These are phyloP conservation scores for Petrocephalus sullivani DNA, from an alignment of 2,797 vertebrate genomes.

Conservation along the genomic window DNA sequence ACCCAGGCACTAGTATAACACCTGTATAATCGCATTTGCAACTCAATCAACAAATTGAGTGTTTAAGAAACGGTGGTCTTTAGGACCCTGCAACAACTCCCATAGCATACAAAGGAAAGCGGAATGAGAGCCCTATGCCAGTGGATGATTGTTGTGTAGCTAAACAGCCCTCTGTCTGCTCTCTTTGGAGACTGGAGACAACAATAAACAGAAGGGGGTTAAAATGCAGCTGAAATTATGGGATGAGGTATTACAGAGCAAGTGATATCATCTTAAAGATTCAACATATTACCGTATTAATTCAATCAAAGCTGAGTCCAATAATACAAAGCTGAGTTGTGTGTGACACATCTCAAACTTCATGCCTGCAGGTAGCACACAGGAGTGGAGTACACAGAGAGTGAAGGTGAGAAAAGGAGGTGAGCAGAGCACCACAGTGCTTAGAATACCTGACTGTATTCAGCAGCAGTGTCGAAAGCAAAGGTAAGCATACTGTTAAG, in stretches of 20 bases:
- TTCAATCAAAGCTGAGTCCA: neutral
- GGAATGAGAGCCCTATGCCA: neutral
- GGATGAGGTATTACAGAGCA: neutral
- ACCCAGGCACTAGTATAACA: neutral
- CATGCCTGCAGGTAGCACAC: neutral
- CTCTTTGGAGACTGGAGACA: neutral
- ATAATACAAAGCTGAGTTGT: too few species aligned
- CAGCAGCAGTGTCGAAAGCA: neutral
- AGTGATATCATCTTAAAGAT: neutral
- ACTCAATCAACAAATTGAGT: neutral
- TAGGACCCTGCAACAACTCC: neutral
- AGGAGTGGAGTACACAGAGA: neutral
- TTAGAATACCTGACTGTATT: neutral
- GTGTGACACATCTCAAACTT: neutral
- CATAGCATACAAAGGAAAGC: neutral
- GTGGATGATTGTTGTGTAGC: neutral
- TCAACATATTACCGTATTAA: neutral
- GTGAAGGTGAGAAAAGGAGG: neutral
- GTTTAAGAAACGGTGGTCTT: neutral
- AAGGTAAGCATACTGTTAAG: neutral
- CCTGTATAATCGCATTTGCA: neutral
- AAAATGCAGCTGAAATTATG: neutral
- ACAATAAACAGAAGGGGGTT: neutral
- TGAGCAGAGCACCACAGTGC: neutral
- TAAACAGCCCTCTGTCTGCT: neutral